Evolutionary conservation across 2,797 vertebrate species (phyloP).

Genomic region (Anisognathus igniventris): DNA sequence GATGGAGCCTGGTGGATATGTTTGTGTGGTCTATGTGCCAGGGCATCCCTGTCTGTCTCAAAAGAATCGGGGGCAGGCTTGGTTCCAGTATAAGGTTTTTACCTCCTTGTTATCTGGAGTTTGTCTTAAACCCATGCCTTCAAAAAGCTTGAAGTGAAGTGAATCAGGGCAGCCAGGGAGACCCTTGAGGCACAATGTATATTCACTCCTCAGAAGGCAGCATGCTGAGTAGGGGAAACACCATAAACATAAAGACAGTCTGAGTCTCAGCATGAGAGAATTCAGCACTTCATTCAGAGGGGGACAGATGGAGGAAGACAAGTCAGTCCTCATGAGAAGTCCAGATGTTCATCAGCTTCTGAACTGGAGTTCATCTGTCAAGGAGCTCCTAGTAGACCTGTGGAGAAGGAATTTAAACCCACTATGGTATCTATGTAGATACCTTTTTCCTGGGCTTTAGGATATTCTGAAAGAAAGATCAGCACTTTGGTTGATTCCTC

Average conservation of each 20-base stretch:
- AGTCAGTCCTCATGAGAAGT: background rate
- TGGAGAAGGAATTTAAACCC: background rate
- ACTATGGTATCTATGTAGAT: background rate
- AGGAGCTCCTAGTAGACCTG: background rate
- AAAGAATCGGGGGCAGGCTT: background rate
- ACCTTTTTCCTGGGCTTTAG: background rate
- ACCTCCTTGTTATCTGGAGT: background rate
- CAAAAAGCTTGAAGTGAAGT: background rate
- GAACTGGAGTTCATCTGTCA: background rate
- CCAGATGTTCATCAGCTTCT: background rate
- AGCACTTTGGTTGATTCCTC: background rate
- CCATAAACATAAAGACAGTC: background rate
- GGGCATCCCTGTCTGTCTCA: background rate
- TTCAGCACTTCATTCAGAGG: background rate
- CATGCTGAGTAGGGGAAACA: background rate
- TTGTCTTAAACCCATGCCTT: background rate
- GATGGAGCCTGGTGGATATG: background rate
- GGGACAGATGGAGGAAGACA: background rate
- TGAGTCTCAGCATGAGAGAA: background rate
- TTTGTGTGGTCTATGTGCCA: background rate
- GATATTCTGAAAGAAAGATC: background rate
- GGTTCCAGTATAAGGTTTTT: background rate
- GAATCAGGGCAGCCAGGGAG: background rate
- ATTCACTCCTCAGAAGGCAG: background rate
- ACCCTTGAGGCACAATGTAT: background rate